phyloP scores from a whole-genome alignment of 2,797 vertebrate genomes.

The Thamnophis elegans region DNA sequence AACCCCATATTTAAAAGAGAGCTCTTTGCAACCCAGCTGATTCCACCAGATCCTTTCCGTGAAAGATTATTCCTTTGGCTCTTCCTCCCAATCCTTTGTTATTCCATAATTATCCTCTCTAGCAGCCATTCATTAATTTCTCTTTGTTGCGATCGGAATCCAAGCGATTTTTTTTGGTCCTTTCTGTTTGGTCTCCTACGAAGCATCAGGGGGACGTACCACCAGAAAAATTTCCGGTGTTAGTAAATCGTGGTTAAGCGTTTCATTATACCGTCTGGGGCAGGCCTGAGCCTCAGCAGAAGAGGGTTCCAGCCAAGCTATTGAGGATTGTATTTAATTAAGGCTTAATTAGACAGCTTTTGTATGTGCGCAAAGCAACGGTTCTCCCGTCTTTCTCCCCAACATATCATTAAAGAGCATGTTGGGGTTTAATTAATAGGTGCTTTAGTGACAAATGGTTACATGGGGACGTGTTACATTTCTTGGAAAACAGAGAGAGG shows the following conservation, averaged over 20 bases:
- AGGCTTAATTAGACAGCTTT: conserved; percentile 20
- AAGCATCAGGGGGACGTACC: background rate
- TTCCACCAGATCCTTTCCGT: background rate
- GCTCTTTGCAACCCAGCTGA: background rate
- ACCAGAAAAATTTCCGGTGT: background rate
- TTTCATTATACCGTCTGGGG: conserved; percentile 8
- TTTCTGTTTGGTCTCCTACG: conserved; percentile 19
- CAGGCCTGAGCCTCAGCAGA: background rate
- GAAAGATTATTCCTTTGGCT: background rate
- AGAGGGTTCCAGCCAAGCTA: conserved; percentile 10
- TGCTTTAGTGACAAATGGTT: conserved; percentile 7
- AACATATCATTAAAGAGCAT: background rate
- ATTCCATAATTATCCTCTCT: background rate
- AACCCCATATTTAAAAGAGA: too few relatives aligned
- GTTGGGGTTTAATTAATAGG: conserved; percentile 19
- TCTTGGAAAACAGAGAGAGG: background rate
- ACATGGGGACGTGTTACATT: background rate
- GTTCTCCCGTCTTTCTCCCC: background rate
- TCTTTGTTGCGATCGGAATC: background rate
- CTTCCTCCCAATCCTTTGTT: background rate
- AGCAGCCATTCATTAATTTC: background rate
- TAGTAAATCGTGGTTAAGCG: conserved; percentile 22
- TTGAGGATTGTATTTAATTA: conserved; percentile 26
- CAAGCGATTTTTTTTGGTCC: background rate
- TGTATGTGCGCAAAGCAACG: background rate